Base-by-base conservation (phyloP, 1,140 invertebrate species). In the Drosophila nannoptera region DNA sequence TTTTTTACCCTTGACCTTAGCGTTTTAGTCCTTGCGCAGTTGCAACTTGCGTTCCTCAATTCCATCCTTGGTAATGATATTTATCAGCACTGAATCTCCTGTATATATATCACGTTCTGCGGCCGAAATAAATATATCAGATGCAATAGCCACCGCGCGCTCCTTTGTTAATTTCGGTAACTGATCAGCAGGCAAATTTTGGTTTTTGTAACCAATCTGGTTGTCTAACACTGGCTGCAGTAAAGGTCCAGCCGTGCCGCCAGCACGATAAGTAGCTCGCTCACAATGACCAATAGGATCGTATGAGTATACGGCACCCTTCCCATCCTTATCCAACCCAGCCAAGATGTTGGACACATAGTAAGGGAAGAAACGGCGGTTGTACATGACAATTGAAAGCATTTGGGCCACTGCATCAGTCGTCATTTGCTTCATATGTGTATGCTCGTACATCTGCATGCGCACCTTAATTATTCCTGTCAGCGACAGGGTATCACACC, bases 361-460 rank as follows among this genome's bases (percentile, higher is more conserved):
- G 89, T 99, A 99, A 0, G 99, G 99, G 90, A 99, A 99, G 90
- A 99, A 99, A 68, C 99, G 92, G 77, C 97, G 97, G 82, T 97
- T 95, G 89, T 99, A 99, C 63, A 99, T 91, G 92, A 98, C 95
- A 5, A 96, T 98, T 0, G 98, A 97, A 2, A 99, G 90, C 94
- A 99, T 95, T 90, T 99, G 97, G 11, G 98, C 96, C 11, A 97
- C 92, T 8, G 98, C 97, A 65, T 94, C 92, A 0, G 98, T 98
- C 4, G 94, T 92, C 97, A 99, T 99, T 4, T 93, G 91, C 89
- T 97, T 97, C 78, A 97, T 94, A 90, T 99, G 98, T 61, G 99
- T 96, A 90, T 99, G 96, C 69, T 95, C 92, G 86, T 99, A 99
- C 93, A 98, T 97, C 93, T 98, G 91, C 92, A 99, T 94, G 67